These are phyloP conservation scores for Heteromurus nitidus DNA, from an alignment of 2,888 invertebrate genomes.

Conservation along the genomic window DNA sequence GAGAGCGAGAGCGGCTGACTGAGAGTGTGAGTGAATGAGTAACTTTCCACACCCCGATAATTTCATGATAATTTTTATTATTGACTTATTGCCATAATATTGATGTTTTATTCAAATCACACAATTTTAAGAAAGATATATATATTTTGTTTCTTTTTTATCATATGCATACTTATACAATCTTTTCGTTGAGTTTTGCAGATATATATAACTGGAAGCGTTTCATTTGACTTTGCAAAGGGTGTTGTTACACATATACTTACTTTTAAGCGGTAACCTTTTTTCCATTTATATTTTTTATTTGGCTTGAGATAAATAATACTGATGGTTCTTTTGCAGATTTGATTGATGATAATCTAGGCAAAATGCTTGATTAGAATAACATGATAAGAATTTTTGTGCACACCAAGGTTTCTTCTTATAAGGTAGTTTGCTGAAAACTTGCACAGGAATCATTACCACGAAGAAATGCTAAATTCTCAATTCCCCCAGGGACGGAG, in stretches of 20 bases:
- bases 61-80: constrained; percentile 45
- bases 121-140: constrained; percentile 27
- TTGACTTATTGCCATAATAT: constrained; percentile 46
- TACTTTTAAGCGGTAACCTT: no score
- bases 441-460: constrained; percentile 57
- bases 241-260: no score
- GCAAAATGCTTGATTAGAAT: neutral
- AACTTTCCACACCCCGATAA: constrained; percentile 29
- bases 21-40: constrained; percentile 7
- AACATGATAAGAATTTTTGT: neutral
- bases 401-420: constrained; percentile 4
- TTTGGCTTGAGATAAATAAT: neutral
- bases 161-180: neutral
- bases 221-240: no score
- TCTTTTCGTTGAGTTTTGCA: no score
- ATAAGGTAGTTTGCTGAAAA: constrained; percentile 60
- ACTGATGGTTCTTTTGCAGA: neutral
- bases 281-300: no score
- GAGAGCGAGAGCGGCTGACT: constrained; percentile 3
- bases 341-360: neutral
- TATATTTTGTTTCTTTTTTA: constrained; percentile 5
- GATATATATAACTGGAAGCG: constrained; percentile 10
- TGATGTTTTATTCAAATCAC: constrained; percentile 52
- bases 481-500: constrained; percentile 68
- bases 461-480: constrained; percentile 66